Percentiles rank a stretch among this genome's conserved stretches.
These are phyloP conservation scores for Chiridota heheva DNA, from an alignment of 35 echinoderm and acorn worm species.

Conservation along the genomic window DNA sequence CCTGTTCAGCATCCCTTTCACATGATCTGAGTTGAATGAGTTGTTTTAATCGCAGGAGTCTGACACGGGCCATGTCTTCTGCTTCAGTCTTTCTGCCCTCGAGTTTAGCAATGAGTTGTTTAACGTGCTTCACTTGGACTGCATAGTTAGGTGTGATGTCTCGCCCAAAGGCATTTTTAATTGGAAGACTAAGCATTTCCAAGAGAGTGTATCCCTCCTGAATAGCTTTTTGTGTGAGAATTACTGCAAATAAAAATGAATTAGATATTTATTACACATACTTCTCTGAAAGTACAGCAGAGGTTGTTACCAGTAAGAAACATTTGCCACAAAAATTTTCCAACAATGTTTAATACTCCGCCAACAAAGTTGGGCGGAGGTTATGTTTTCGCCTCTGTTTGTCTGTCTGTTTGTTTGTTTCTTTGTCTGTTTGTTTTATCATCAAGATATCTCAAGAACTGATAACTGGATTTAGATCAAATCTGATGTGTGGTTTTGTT, in stretches of 20 bases:
- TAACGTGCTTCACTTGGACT: slow-evolving; percentile 51
- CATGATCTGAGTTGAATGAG: slow-evolving; percentile 84
- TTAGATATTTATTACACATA: background rate
- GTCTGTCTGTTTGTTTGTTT: too few species aligned
- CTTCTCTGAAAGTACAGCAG: too few species aligned
- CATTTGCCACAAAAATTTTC: too few species aligned
- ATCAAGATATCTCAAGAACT: too few species aligned
- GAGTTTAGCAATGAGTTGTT: slow-evolving; percentile 60
- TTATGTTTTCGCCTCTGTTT: too few species aligned
- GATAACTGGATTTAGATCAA: too few species aligned
- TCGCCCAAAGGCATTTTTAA: slow-evolving; percentile 86
- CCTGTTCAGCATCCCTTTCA: slow-evolving; percentile 96
- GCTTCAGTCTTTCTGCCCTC: slow-evolving; percentile 50
- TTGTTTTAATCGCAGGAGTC: slow-evolving; percentile 82
- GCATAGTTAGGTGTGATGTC: slow-evolving; percentile 87
- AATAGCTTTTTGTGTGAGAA: slow-evolving; percentile 58
- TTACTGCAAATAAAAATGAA: slow-evolving; percentile 16
- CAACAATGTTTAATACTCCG: too few species aligned
- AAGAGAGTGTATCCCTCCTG: slow-evolving; percentile 67
- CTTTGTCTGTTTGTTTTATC: too few species aligned
- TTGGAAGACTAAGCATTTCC: slow-evolving; percentile 73
- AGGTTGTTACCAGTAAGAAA: background rate
- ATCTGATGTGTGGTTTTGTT: too few species aligned
- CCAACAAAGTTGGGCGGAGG: too few species aligned
- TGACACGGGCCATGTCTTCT: slow-evolving; percentile 75